Conservation (phyloP, 2,888 invertebrate species). For the Cantharis nigra region DNA sequence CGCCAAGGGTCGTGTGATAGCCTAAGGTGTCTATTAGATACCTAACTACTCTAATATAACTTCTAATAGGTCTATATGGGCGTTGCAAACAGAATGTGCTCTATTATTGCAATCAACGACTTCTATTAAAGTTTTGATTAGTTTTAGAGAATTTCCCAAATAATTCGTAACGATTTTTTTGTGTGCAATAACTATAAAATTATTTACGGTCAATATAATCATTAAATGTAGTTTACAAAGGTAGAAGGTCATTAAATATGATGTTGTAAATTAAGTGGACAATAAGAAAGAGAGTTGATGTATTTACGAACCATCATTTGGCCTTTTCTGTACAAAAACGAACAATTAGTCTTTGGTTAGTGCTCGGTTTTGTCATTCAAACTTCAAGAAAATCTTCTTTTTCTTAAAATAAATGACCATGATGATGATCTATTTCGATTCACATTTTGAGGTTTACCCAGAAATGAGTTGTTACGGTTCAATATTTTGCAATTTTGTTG, state of each 20-base stretch:
- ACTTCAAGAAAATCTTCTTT: slow-evolving; percentile 14
- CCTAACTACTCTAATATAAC: slow-evolving; percentile 39
- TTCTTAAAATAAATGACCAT: not conserved
- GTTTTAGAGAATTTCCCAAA: slow-evolving; percentile 6
- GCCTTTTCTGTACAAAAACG: slow-evolving; percentile 7
- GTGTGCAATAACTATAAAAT: not conserved
- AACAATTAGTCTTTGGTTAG: slow-evolving; percentile 17
- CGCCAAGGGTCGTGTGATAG: slow-evolving; percentile 34
- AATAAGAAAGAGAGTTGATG: slow-evolving; percentile 8
- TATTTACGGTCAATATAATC: slow-evolving; percentile 21
- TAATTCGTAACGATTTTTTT: not conserved
- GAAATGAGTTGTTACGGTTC: not conserved
- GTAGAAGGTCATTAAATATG: slow-evolving; percentile 1
- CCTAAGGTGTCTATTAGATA: slow-evolving; percentile 41
- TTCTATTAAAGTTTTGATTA: slow-evolving; percentile 24
- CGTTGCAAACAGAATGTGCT: slow-evolving; percentile 30
- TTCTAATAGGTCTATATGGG: slow-evolving; percentile 33
- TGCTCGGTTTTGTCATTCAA: slow-evolving; percentile 14
- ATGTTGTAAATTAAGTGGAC: slow-evolving; percentile 5
- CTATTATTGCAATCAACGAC: slow-evolving; percentile 30
- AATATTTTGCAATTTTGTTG: not conserved
- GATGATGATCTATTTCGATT: not conserved
- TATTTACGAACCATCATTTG: slow-evolving; percentile 22
- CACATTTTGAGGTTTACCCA: not conserved
- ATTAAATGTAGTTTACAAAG: slow-evolving; percentile 13